Conservation (phyloP, 1,140 invertebrate species). For the Leptinotarsa texana region DNA sequence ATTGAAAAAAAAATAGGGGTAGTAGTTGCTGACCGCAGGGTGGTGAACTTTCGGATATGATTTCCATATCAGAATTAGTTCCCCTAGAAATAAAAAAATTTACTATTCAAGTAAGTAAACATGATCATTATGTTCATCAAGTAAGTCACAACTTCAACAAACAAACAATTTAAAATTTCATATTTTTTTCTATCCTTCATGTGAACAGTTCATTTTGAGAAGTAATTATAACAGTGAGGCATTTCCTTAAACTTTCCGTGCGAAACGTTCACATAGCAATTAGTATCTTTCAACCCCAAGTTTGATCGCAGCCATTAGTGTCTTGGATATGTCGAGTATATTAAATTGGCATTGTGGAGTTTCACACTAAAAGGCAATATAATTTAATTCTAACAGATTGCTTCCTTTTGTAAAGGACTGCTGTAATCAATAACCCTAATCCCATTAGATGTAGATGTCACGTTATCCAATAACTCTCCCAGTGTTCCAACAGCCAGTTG, state of each 20-base stretch:
- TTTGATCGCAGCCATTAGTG: conserved; percentile 23
- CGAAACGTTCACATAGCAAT: conserved; percentile 18
- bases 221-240: not conserved
- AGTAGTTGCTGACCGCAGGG: no score
- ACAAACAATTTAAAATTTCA: no score
- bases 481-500: conserved; percentile 30
- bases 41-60: no score
- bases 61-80: no score
- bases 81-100: no score
- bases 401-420: conserved; percentile 29
- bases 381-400: conserved; percentile 37
- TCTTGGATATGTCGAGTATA: conserved; percentile 22
- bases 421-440: conserved; percentile 41
- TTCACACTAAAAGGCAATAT: conserved; percentile 30
- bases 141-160: no score
- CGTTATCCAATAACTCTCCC: conserved; percentile 34
- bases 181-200: no score
- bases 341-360: conserved; percentile 29
- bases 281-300: conserved; percentile 23
- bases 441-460: conserved; percentile 43
- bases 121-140: no score
- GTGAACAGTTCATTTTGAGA: no score
- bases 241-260: conserved; percentile 3
- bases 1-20: no score
- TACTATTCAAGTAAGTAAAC: no score